Evolutionary conservation across 1,140 invertebrate genomes (phyloP).

Genomic region (Heliconius eleuchia): DNA sequence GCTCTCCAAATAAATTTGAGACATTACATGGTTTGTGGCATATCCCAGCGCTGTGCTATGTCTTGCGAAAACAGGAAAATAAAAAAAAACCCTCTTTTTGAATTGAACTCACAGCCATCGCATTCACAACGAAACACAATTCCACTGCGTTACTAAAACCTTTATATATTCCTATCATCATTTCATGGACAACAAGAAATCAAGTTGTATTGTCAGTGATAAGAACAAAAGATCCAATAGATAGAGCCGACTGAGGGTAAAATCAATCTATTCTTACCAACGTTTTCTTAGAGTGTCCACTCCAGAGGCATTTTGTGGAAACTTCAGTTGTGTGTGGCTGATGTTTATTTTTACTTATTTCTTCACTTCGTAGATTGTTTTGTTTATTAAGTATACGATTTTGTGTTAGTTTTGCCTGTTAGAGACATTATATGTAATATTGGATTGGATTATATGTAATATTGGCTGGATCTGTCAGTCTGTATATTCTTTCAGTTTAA

Average conservation of each 20-base stretch:
- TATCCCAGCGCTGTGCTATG: too few relatives aligned
- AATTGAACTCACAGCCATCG: background rate
- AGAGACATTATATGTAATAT: background rate
- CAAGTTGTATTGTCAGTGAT: slow-evolving; percentile 44
- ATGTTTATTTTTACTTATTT: background rate
- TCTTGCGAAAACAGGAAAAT: too few relatives aligned
- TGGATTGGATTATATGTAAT: too few relatives aligned
- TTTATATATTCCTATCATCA: background rate
- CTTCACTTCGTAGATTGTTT: background rate
- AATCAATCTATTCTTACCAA: slow-evolving; percentile 22
- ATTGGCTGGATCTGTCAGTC: too few relatives aligned
- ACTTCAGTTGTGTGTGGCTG: background rate
- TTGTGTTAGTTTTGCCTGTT: background rate
- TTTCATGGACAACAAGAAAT: slow-evolving; percentile 20
- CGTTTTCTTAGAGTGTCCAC: background rate
- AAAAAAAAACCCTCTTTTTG: background rate
- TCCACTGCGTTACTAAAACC: background rate
- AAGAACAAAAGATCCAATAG: slow-evolving; percentile 45
- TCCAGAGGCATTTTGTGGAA: background rate
- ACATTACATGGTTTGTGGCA: too few relatives aligned
- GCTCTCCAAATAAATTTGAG: too few relatives aligned
- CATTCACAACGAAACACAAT: background rate
- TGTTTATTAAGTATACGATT: background rate
- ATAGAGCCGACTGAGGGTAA: slow-evolving; percentile 28
- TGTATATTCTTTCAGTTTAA: background rate